Conservation (phyloP, 37 sponge, comb jelly and placozoan species). For the Chondrilla cf. caribensis region DNA sequence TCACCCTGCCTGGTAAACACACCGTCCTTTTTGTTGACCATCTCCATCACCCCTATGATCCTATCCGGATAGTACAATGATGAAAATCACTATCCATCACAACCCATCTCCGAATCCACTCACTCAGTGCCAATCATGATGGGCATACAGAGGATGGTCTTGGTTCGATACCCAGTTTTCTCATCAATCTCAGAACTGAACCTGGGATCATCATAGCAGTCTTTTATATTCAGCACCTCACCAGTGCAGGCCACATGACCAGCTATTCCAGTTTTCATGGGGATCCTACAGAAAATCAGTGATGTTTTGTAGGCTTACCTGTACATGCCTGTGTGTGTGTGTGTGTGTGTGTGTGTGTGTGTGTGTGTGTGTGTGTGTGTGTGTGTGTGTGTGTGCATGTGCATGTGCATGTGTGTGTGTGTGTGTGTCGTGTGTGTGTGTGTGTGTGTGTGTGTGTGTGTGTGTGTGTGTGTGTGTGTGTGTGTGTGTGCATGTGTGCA, state of each 20-base stretch:
- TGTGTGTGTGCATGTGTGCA: too few relatives aligned
- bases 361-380: slow-evolving; percentile 5
- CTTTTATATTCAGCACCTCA: slow-evolving; percentile 26
- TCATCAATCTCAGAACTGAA: slow-evolving; percentile 56
- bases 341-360: slow-evolving; percentile 12
- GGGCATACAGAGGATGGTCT: slow-evolving; percentile 63
- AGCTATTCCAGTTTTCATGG: slow-evolving; percentile 42
- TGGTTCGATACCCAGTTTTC: slow-evolving; percentile 47
- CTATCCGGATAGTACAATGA: too few relatives aligned
- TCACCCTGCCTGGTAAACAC: slow-evolving; percentile 33
- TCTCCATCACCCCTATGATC: slow-evolving; percentile 62
- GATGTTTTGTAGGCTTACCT: too few relatives aligned
- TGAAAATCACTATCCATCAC: background rate
- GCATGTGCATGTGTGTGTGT: too few relatives aligned
- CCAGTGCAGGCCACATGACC: slow-evolving; percentile 42
- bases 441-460: too few relatives aligned
- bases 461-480: too few relatives aligned
- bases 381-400: slow-evolving; percentile 3
- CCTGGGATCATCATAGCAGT: slow-evolving; percentile 15
- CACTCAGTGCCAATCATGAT: slow-evolving; percentile 43
- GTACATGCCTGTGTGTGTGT: background rate
- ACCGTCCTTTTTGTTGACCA: slow-evolving; percentile 56
- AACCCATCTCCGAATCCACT: background rate
- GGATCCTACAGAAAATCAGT: slow-evolving; percentile 45
- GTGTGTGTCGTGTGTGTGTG: too few relatives aligned